phyloP scores from a whole-genome alignment of 1,140 invertebrate genomes.

The Drosophila chauvacae region DNA sequence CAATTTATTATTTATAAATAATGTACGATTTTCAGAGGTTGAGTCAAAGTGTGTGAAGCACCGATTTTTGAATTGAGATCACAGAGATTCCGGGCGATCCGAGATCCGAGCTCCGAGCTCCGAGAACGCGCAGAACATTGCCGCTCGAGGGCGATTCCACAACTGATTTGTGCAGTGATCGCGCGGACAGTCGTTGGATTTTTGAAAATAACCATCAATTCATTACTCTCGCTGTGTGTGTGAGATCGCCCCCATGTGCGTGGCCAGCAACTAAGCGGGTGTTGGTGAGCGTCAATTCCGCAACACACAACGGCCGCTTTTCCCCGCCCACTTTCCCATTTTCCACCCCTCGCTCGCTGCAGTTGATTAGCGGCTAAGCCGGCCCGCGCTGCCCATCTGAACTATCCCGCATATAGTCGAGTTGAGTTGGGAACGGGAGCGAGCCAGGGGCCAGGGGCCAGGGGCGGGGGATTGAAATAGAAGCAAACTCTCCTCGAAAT shows the following conservation, averaged over 20 bases:
- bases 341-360: constrained; percentile 18
- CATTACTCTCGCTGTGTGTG: constrained; percentile 53
- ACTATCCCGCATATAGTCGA: constrained; percentile 68
- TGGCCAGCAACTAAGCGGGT: constrained; percentile 3
- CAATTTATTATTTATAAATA: constrained; percentile 7
- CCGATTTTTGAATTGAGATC: constrained; percentile 16
- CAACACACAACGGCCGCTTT: constrained; percentile 51
- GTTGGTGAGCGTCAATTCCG: constrained; percentile 58
- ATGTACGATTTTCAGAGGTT: constrained; percentile 1
- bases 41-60: constrained; percentile 38
- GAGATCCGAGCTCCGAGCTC: constrained; percentile 14
- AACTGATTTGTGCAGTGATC: constrained; percentile 82
- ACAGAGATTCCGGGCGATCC: constrained; percentile 13
- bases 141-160: constrained; percentile 79
- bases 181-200: constrained; percentile 83
- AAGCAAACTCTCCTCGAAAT: constrained; percentile 40
- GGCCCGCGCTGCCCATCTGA: constrained; percentile 35
- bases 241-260: constrained; percentile 64
- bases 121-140: constrained; percentile 67
- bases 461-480: constrained; percentile 25
- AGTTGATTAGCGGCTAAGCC: constrained; percentile 76
- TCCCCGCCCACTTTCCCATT: constrained; percentile 44
- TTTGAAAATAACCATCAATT: constrained; percentile 83
- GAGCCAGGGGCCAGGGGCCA: background rate
- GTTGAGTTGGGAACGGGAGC: constrained; percentile 12